Evolutionary conservation across 2,113 vertebrate species (phyloP).

Genomic region (Lepus europaeus): DNA sequence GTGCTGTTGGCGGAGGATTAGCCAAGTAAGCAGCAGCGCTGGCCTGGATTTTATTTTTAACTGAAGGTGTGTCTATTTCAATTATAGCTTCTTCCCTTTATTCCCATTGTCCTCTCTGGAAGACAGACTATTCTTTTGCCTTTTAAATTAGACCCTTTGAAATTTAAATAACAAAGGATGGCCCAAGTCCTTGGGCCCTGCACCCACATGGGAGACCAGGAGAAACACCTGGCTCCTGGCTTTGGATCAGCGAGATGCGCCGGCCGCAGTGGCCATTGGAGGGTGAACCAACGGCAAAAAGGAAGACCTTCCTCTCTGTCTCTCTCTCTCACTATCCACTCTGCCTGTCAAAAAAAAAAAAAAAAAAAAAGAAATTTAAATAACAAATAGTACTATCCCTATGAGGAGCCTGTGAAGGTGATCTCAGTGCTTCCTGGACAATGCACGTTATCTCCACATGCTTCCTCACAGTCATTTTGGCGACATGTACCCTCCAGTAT

Average conservation of each 20-base stretch:
- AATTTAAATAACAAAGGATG: neutral
- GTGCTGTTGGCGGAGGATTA: too few relatives aligned
- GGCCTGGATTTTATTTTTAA: neutral
- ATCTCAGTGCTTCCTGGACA: too few relatives aligned
- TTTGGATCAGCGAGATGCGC: too few relatives aligned
- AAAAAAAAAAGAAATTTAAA: neutral
- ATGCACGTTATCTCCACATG: neutral
- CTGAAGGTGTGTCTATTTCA: constrained; percentile 30
- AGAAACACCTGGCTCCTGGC: too few relatives aligned
- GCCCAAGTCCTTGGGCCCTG: too few relatives aligned
- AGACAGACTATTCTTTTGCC: neutral
- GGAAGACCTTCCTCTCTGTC: too few relatives aligned
- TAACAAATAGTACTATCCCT: neutral
- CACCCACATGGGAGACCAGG: too few relatives aligned
- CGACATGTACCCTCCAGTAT: neutral
- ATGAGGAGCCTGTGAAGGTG: neutral
- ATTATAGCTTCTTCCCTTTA: neutral
- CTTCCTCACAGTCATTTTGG: neutral
- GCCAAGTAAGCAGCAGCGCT: too few relatives aligned
- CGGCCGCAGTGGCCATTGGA: too few relatives aligned
- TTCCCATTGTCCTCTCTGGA: neutral
- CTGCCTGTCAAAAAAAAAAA: too few relatives aligned
- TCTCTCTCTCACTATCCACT: too few relatives aligned
- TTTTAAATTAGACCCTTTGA: neutral
- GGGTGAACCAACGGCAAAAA: too few relatives aligned